Base-by-base conservation (phyloP, 2,797 vertebrate species). In the Tympanoctomys barrerae region DNA sequence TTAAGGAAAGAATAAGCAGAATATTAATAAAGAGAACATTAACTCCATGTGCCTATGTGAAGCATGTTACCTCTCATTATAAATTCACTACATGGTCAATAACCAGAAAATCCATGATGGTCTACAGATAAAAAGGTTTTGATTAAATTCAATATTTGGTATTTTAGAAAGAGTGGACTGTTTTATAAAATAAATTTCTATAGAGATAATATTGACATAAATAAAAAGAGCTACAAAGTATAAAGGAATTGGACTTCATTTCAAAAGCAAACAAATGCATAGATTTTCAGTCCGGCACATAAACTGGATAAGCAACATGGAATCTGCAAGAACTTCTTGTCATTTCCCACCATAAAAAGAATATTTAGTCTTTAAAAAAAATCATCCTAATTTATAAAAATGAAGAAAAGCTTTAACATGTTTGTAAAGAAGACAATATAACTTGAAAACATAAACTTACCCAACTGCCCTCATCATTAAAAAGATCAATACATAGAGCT, bases 271-370 rank as follows among this genome's bases (percentile, higher is more conserved):
- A 87, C 11, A 31, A n/a, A 16, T n/a, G 19, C 6, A 42, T 61
- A 46, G 46, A 19, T 57, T 75, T 87, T 79, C 42, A 78, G 26
- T n/a, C 4, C 54, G 90, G 33, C 22, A 88, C 54, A 90, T 92
- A 64, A 61, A 90, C 81, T 39, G 71, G 33, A 91, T 79, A 49
- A 87, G 39, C 79, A 89, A 96, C 80, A 59, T n/a, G 75, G 11
- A 4, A 73, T 68, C 28, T 39, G 7, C 57, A 90, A 78, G 78
- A 31, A 39, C 16, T 59, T 28, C 3, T 49, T 62, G 14, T 78
- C 61, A 61, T 78, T 62, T 61, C 31, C 5, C 39, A 19, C 16
- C 61, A 13, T n/a, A 54, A 59, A 75, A 88, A 78, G 11, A 82
- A 59, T 3, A 46, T 1, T 90, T 71, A n/a, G 66, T 42, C 31